Percentiles rank a stretch among this genome's conserved stretches.
Conservation (phyloP, 2,797 vertebrate species). For the Phoeniculus purpureus region DNA sequence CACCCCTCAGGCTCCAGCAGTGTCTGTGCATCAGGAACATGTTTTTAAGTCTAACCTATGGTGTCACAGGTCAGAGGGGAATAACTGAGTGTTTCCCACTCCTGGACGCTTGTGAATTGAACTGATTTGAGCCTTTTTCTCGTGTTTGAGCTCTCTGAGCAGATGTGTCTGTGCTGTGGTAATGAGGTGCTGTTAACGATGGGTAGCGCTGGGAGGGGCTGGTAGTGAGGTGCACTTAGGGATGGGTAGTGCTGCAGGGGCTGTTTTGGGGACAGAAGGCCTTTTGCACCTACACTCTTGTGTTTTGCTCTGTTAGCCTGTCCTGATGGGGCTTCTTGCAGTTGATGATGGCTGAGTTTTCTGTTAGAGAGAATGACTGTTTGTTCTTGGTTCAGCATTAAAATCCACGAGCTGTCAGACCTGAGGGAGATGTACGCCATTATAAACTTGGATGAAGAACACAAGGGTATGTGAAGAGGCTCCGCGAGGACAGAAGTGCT, state of each 20-base stretch:
- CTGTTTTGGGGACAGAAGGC: background rate
- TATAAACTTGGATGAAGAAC: slow-evolving; percentile 93
- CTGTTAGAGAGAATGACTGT: background rate
- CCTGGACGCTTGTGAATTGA: background rate
- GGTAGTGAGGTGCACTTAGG: background rate
- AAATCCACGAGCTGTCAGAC: slow-evolving; percentile 94
- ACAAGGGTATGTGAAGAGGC: slow-evolving; percentile 86
- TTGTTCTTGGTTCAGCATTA: slow-evolving; percentile 85
- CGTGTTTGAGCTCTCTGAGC: background rate
- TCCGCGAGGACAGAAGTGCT: background rate
- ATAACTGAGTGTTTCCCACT: background rate
- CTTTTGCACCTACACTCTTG: background rate
- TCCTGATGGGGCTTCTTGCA: background rate
- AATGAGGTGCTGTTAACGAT: background rate
- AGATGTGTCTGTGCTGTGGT: background rate
- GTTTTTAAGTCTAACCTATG: background rate
- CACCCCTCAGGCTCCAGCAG: background rate
- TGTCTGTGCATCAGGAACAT: background rate
- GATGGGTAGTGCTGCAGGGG: background rate
- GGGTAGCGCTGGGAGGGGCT: no score
- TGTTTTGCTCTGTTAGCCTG: background rate
- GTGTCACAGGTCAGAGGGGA: background rate
- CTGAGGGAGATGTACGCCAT: slow-evolving; percentile 93
- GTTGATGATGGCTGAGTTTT: background rate
- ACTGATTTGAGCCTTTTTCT: background rate